A percentile compares a stretch with the other conserved stretches of the same genome.
Evolutionary conservation across 1,140 invertebrate genomes (phyloP).

Genomic region (Halictus rubicundus): DNA sequence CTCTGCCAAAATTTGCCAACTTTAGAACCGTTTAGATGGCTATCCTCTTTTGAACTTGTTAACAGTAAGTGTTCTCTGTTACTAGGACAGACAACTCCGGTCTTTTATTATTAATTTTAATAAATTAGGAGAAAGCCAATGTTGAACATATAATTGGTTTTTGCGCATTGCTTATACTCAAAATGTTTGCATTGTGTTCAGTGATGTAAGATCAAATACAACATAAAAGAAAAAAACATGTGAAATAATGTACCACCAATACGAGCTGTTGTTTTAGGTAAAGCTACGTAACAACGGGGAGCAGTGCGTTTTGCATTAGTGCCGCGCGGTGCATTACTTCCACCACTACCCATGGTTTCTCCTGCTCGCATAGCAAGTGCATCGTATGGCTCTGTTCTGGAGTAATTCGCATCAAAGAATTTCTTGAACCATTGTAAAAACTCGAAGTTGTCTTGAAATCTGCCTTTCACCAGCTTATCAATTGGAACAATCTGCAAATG

Average conservation of each 20-base stretch:
- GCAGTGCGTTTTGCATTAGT: slow-evolving; percentile 75
- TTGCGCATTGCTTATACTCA: slow-evolving; percentile 5
- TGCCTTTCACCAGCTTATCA: slow-evolving; percentile 95
- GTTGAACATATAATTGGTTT: slow-evolving; percentile 38
- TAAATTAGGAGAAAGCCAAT: slow-evolving; percentile 36
- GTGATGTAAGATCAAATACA: slow-evolving; percentile 26
- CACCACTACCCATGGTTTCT: slow-evolving; percentile 88
- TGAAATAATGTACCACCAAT: slow-evolving; percentile 78
- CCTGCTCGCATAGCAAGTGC: slow-evolving; percentile 91
- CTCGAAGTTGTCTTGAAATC: slow-evolving; percentile 99
- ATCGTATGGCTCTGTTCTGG: slow-evolving; percentile 93
- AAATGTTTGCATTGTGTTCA: slow-evolving; percentile 18
- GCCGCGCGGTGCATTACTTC: slow-evolving; percentile 82
- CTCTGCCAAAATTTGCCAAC: neutral
- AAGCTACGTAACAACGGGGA: slow-evolving; percentile 72
- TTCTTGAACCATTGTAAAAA: slow-evolving; percentile 99
- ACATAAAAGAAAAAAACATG: slow-evolving; percentile 41
- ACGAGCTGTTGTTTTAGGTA: slow-evolving; percentile 73
- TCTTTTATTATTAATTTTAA: slow-evolving; percentile 17
- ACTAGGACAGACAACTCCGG: slow-evolving; percentile 31
- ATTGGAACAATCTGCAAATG: slow-evolving; percentile 90
- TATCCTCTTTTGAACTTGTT: slow-evolving; percentile 18
- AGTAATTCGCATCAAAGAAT: slow-evolving; percentile 99
- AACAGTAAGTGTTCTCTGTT: slow-evolving; percentile 47
- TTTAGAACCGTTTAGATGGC: neutral